phyloP scores from a whole-genome alignment of 1,140 invertebrate genomes.

The Drosophila jambulina region DNA sequence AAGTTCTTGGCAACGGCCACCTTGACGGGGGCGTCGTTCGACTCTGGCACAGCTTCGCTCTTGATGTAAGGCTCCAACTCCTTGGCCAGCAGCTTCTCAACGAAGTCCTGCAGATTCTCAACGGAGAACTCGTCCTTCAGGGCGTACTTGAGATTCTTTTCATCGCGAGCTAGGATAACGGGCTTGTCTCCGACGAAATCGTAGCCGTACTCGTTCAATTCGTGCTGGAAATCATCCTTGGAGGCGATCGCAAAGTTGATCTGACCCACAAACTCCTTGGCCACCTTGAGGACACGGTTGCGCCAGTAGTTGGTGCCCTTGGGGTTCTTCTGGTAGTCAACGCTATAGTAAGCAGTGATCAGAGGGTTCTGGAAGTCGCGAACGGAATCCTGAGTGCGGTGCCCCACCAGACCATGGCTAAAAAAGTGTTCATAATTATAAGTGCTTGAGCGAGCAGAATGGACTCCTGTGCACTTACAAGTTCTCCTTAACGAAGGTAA shows the following conservation, averaged over 20 bases:
- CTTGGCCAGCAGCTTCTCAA: slow-evolving; percentile 93
- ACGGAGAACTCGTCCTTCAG: slow-evolving; percentile 96
- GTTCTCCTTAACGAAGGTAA: slow-evolving; percentile 93
- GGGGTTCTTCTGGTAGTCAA: slow-evolving; percentile 98
- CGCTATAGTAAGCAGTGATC: slow-evolving; percentile 96
- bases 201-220: slow-evolving; percentile 97
- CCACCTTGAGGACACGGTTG: slow-evolving; percentile 98
- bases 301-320: slow-evolving; percentile 99
- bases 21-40: slow-evolving; percentile 93
- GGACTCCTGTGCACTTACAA: slow-evolving; percentile 89
- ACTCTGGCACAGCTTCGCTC: slow-evolving; percentile 96
- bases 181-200: slow-evolving; percentile 96
- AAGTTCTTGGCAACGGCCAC: slow-evolving; percentile 99
- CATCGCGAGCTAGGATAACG: slow-evolving; percentile 92
- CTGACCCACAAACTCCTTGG: slow-evolving; percentile 92
- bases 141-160: slow-evolving; percentile 94
- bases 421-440: slow-evolving; percentile 58
- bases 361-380: slow-evolving; percentile 95
- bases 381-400: slow-evolving; percentile 93
- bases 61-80: slow-evolving; percentile 97
- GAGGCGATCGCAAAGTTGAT: slow-evolving; percentile 96
- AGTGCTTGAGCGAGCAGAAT: no score
- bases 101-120: slow-evolving; percentile 95
- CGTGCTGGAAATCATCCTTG: slow-evolving; percentile 96
- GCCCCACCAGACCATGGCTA: slow-evolving; percentile 96